These are phyloP conservation scores for Cliona cf. orientalis DNA, from an alignment of 37 sponge, comb jelly and placozoan species.

Conservation along the genomic window DNA sequence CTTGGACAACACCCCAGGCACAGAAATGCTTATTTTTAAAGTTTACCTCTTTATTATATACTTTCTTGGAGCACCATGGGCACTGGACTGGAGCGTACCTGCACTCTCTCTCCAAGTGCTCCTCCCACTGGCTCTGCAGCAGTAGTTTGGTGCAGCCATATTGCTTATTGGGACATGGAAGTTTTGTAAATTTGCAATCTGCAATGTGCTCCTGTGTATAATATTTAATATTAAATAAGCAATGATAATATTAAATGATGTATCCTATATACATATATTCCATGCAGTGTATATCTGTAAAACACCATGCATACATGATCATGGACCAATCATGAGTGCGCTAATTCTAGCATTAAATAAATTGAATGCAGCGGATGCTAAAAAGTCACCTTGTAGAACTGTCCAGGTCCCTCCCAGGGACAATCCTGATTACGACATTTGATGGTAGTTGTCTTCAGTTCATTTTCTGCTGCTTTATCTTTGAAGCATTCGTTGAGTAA, in stretches of 20 bases:
- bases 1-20: too few relatives aligned
- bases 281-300: too few relatives aligned
- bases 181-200: conserved; percentile 31
- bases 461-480: conserved; percentile 69
- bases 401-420: conserved; percentile 67
- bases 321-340: too few relatives aligned
- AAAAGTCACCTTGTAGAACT: conserved; percentile 48
- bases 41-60: conserved; percentile 49
- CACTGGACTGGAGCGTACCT: conserved; percentile 35
- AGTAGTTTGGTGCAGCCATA: conserved; percentile 34
- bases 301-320: too few relatives aligned
- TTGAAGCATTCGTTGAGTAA: conserved; percentile 45
- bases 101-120: conserved; percentile 49
- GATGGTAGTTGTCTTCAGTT: conserved; percentile 34
- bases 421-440: conserved; percentile 55
- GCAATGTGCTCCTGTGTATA: conserved; percentile 30
- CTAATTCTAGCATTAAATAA: too few relatives aligned
- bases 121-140: conserved; percentile 24
- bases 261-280: too few relatives aligned
- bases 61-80: conserved; percentile 25
- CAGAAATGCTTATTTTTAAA: too few relatives aligned
- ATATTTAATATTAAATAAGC: not conserved
- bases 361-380: too few relatives aligned
- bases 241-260: too few relatives aligned
- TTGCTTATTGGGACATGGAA: conserved; percentile 37